These are phyloP conservation scores for Mayetiola destructor DNA, from an alignment of 2,888 invertebrate species.

Conservation along the genomic window DNA sequence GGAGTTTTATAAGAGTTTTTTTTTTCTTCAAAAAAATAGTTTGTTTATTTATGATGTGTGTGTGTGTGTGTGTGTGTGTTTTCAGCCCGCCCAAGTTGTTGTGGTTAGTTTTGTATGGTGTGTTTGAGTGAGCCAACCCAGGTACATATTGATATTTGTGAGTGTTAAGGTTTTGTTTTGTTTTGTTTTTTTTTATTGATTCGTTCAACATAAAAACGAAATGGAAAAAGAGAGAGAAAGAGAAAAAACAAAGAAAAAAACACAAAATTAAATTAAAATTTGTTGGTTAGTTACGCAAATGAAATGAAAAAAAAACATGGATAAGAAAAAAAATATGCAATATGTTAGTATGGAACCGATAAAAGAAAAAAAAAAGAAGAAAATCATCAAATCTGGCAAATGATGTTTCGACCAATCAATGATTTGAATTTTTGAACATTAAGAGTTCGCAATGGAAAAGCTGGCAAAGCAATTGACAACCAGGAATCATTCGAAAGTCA, in stretches of 20 bases:
- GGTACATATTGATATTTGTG: background rate
- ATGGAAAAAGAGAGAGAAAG: conserved; percentile 13
- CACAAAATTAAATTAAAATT: conserved; percentile 14
- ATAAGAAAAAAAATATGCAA: background rate
- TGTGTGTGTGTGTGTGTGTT: background rate
- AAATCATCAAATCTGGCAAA: too few relatives aligned
- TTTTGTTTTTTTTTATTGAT: background rate
- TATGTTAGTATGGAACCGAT: background rate
- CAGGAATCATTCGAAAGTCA: too few relatives aligned
- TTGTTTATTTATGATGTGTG: background rate
- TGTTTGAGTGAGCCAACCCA: background rate
- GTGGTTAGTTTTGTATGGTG: background rate
- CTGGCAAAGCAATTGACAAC: too few relatives aligned
- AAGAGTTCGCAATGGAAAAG: too few relatives aligned
- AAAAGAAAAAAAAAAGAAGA: too few relatives aligned
- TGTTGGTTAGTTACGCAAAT: conserved; percentile 16
- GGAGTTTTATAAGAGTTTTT: background rate
- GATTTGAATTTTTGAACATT: too few relatives aligned
- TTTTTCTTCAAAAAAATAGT: background rate
- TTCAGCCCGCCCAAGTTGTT: background rate
- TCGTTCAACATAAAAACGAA: background rate
- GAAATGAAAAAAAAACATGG: background rate
- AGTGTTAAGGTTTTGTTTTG: background rate
- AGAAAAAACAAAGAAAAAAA: conserved; percentile 14
- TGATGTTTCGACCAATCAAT: too few relatives aligned